A percentile compares a stretch with the other conserved stretches of the same genome.
These are phyloP conservation scores for Heliconius hortense DNA, from an alignment of 2,888 invertebrate genomes.

Conservation along the genomic window DNA sequence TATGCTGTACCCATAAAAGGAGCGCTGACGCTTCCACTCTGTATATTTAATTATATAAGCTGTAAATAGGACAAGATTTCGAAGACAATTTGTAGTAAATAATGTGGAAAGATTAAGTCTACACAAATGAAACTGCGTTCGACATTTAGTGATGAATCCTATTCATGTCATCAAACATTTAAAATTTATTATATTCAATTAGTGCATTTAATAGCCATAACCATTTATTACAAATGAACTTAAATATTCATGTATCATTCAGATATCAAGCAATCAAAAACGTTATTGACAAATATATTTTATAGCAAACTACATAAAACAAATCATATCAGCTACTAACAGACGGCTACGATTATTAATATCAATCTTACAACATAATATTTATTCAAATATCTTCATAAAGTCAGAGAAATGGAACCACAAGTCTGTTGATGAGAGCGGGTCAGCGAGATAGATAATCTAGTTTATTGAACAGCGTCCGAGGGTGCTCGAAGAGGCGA, in stretches of 20 bases:
- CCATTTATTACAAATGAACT: too few species aligned
- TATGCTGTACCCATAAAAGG: too few species aligned
- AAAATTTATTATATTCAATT: not conserved
- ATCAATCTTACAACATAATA: constrained; percentile 28
- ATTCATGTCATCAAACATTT: not conserved
- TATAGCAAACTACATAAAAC: not conserved
- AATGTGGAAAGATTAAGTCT: too few species aligned
- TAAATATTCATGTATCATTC: too few species aligned
- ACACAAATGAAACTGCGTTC: too few species aligned
- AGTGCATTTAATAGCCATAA: not conserved
- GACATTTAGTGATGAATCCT: not conserved
- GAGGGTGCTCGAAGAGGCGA: constrained; percentile 59
- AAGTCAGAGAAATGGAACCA: constrained; percentile 49
- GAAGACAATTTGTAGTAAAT: too few species aligned
- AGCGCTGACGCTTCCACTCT: too few species aligned
- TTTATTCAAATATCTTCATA: constrained; percentile 36
- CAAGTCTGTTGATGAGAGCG: constrained; percentile 53
- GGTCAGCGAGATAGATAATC: constrained; percentile 68
- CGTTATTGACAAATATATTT: not conserved
- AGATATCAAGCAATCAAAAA: not conserved
- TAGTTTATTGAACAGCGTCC: constrained; percentile 62
- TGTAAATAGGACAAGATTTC: too few species aligned
- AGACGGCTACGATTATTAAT: too few species aligned
- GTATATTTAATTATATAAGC: too few species aligned
- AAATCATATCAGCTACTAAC: not conserved